Percentiles rank a stretch among this genome's conserved stretches.
phyloP scores from a whole-genome alignment of 2,888 invertebrate genomes.

The Argyresthia albistria region DNA sequence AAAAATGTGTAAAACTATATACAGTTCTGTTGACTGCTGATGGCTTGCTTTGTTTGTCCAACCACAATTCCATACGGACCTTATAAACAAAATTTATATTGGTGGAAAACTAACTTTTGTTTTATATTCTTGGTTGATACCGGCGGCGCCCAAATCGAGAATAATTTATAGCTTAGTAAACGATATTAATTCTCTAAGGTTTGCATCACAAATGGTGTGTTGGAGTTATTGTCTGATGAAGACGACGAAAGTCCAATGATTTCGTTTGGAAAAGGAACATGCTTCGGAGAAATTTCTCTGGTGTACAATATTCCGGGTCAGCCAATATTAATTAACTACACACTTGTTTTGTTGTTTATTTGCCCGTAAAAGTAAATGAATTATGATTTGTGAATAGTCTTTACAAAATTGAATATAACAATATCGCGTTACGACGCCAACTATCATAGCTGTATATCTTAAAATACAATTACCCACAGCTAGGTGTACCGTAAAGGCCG shows the following conservation, averaged over 20 bases:
- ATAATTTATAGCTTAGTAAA: neutral
- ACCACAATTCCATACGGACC: too few species aligned
- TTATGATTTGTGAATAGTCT: too few species aligned
- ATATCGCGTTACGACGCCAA: too few species aligned
- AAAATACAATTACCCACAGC: constrained; percentile 29
- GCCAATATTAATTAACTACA: neutral
- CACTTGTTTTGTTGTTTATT: neutral
- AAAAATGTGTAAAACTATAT: too few species aligned
- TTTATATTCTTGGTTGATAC: neutral
- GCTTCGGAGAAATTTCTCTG: constrained; percentile 66
- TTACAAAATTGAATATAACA: too few species aligned
- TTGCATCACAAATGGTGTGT: constrained; percentile 58
- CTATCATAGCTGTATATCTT: neutral
- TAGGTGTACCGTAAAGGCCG: constrained; percentile 64
- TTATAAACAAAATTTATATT: too few species aligned
- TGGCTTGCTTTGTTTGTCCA: too few species aligned
- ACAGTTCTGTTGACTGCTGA: too few species aligned
- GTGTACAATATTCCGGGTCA: constrained; percentile 61
- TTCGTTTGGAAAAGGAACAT: constrained; percentile 62
- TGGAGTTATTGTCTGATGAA: constrained; percentile 65
- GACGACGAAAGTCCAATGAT: constrained; percentile 69
- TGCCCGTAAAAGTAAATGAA: neutral
- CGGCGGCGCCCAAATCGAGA: neutral
- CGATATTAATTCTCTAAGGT: constrained; percentile 28
- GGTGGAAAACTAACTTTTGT: too few species aligned